These are phyloP conservation scores for Anaspis maculata DNA, from an alignment of 2,888 invertebrate species.

Conservation along the genomic window DNA sequence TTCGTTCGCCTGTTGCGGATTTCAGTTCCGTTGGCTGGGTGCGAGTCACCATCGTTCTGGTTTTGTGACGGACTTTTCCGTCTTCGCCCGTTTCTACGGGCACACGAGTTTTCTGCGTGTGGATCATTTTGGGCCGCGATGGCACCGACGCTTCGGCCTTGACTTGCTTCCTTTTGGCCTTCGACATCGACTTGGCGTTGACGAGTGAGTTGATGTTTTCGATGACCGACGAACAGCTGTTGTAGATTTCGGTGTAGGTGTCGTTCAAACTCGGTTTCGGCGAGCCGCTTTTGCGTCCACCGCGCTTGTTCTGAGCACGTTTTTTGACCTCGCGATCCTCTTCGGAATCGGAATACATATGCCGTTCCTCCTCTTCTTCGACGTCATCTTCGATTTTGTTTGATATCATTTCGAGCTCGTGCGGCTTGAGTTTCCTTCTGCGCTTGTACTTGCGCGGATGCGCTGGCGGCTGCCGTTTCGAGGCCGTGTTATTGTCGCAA, in stretches of 20 bases:
- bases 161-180: slow-evolving; percentile 18
- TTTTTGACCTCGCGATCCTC: slow-evolving; percentile 30
- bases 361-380: slow-evolving; percentile 30
- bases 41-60: slow-evolving; percentile 49
- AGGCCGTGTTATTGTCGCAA: slow-evolving; percentile 76
- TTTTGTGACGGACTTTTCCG: slow-evolving; percentile 48
- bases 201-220: slow-evolving; percentile 45
- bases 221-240: slow-evolving; percentile 43
- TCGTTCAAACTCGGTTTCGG: slow-evolving; percentile 30
- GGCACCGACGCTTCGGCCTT: slow-evolving; percentile 40
- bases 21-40: slow-evolving; percentile 46
- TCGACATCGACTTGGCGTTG: slow-evolving; percentile 36
- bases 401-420: slow-evolving; percentile 46
- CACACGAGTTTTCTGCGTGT: slow-evolving; percentile 58
- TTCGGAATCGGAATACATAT: slow-evolving; percentile 27
- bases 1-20: slow-evolving; percentile 43
- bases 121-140: slow-evolving; percentile 67
- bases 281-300: slow-evolving; percentile 38
- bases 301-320: slow-evolving; percentile 19
- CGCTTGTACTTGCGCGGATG: slow-evolving; percentile 70
- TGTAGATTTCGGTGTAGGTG: slow-evolving; percentile 41
- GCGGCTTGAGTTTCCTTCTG: slow-evolving; percentile 64
- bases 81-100: slow-evolving; percentile 47
- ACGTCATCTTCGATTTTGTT: slow-evolving; percentile 22
- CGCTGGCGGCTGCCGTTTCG: slow-evolving; percentile 69